Base-by-base conservation (phyloP, 2,113 vertebrate genomes). In the Gallinago undulata region DNA sequence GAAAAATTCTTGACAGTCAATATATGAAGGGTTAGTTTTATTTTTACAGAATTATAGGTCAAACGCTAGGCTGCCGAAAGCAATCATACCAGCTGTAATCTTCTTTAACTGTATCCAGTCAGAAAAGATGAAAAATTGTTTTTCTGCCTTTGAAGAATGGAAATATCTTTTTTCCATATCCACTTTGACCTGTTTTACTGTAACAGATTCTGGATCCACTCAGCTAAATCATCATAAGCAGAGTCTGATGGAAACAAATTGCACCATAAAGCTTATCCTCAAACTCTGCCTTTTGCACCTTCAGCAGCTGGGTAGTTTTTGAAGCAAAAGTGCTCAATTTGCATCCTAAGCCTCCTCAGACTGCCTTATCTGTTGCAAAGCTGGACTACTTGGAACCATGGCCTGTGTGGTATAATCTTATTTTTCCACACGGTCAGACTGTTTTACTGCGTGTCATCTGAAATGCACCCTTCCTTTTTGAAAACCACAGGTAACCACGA, bases 81-180 rank as follows among this genome's bases (percentile, higher is more conserved):
- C 84, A 96, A 14, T 93, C 89, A 45, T 16, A 73, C 45, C 74
- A 87, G 63, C 88, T 88, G 78, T 93, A 93, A 96, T 91, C 89
- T 93, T 48, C 89, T 96, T 90, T 86, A 85, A 91, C 90, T 93
- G 70, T 50, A 89, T 79, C 91, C 91, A 91, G 66, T 69, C 81
- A 89, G 84, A 94, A 92, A 79, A 95, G 84, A 96, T 87, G 89
- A 94, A 89, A 96, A 95, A 76, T 94, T 94, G 81, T 89, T 96
- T 93, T 95, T 72, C 84, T 91, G 82, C 84, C 87, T 97, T 93
- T 94, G 91, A 95, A 96, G 93, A 72, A 84, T 66, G 66, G 89
- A 82, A 96, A 92, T 89, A 76, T 69, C 69, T 87, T 84, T 66
- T 66, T 91, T 25, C 91, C 67, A 48, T 87, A 84, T 66, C 91